Conservation (phyloP, 2,113 vertebrate species). For the Phaethornis superciliosus region DNA sequence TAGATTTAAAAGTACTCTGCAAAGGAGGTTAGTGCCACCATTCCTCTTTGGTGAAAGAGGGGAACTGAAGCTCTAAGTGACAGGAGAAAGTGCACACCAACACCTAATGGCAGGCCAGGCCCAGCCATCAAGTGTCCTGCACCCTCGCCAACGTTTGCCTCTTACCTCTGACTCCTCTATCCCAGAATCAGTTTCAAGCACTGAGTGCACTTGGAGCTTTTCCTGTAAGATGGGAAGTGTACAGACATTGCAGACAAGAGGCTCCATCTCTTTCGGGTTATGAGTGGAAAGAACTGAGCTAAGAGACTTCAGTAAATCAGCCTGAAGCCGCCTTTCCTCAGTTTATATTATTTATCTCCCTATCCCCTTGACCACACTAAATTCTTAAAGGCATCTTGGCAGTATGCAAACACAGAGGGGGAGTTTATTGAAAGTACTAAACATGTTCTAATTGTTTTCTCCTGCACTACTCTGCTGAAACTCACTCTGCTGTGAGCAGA, state of each 20-base stretch:
- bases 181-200: not conserved
- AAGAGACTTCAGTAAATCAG: slow-evolving; percentile 61
- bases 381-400: slow-evolving; percentile 61
- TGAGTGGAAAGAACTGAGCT: slow-evolving; percentile 61
- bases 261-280: slow-evolving; percentile 17
- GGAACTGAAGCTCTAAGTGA: not conserved
- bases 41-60: not conserved
- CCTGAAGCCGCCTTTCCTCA: not conserved
- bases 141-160: not conserved
- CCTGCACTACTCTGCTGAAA: slow-evolving; percentile 3
- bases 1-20: not conserved
- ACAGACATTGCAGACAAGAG: not conserved
- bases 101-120: not conserved
- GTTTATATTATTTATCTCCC: slow-evolving; percentile 57
- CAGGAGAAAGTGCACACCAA: not conserved
- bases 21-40: not conserved
- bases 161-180: not conserved
- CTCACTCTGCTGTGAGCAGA: not conserved
- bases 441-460: slow-evolving; percentile 59
- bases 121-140: not conserved
- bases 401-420: slow-evolving; percentile 24
- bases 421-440: slow-evolving; percentile 56
- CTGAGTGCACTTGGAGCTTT: not conserved
- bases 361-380: slow-evolving; percentile 53
- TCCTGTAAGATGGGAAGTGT: not conserved